These are phyloP conservation scores for Sylvia atricapilla DNA, from an alignment of 2,113 vertebrate genomes.

Conservation along the genomic window DNA sequence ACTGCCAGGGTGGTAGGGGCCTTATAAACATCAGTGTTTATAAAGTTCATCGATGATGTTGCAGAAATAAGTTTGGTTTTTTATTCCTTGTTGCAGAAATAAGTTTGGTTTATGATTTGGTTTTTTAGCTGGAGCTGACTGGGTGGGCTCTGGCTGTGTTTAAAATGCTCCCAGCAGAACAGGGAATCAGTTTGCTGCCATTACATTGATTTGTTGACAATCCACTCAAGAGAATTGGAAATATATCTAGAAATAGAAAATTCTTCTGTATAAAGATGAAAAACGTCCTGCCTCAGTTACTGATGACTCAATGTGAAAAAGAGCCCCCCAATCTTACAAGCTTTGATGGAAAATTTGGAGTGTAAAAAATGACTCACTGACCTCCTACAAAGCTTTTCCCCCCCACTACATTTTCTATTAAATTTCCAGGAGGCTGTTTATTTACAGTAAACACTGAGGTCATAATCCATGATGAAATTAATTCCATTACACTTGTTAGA, in stretches of 20 bases:
- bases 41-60: not conserved
- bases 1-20: not conserved
- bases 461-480: not conserved
- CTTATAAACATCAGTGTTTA: not conserved
- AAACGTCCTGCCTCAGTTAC: not conserved
- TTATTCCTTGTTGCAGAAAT: not conserved
- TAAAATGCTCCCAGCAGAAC: not conserved
- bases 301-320: not conserved
- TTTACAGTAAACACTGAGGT: not conserved
- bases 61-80: not conserved
- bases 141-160: not conserved
- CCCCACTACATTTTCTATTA: not conserved
- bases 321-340: not conserved
- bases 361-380: not conserved
- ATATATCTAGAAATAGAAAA: not conserved
- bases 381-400: rapidly evolving
- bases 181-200: not conserved
- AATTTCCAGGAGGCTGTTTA: not conserved
- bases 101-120: not conserved
- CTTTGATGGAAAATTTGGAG: not conserved
- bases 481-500: not conserved
- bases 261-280: not conserved
- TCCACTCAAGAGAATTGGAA: not conserved
- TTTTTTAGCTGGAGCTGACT: not conserved
- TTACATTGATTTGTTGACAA: not conserved